Evolutionary conservation across 1,140 invertebrate species (phyloP), one percentile per base, ranked within the genome.

Genomic region (Pseudoatta argentina): DNA sequence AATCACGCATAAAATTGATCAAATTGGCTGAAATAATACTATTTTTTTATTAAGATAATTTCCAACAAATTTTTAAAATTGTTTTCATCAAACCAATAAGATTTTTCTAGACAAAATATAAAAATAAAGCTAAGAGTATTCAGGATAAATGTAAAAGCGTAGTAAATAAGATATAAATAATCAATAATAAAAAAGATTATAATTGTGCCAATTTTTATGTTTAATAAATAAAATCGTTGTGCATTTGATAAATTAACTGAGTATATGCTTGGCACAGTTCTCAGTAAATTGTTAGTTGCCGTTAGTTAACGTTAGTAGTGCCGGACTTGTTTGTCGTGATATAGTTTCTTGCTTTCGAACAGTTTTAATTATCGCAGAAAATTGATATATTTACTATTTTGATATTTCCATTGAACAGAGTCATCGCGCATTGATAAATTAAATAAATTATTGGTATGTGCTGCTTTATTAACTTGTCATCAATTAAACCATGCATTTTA

Each of bases 341-440:
- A 8, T n/a, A 21, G n/a, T 34, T 72, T 34, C 14, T n/a, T 55
- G 18, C 24, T 72, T 55, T 14, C 30, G 5, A 34, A 3, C 21
- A 72, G 18, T 55, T 73, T 57, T 73, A 73, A 73, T 73, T 73
- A 34, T 7, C 16, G 18, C 51, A 73, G 57, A 73, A 72, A 73
- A 34, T 73, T 57, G n/a, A 16, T 39, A 73, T 39, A 57, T 73
- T 18, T 57, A 12, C 51, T 57, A 57, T 34, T 73, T 72, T 73
- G 10, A 57, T 55, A 34, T 55, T n/a, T 34, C 27, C 0, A 73
- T 30, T 57, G 30, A 73, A 73, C n/a, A 21, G 12, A 34, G 34
- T 73, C 18, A 34, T 57, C 27, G 10, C 55, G 27, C 24, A 57
- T 1, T 51, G 27, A 57, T 57, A 73, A 57, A 73, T 73, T 21